These are phyloP conservation scores for Haliaeetus leucogaster DNA, from an alignment of 2,113 vertebrate genomes.

Conservation along the genomic window DNA sequence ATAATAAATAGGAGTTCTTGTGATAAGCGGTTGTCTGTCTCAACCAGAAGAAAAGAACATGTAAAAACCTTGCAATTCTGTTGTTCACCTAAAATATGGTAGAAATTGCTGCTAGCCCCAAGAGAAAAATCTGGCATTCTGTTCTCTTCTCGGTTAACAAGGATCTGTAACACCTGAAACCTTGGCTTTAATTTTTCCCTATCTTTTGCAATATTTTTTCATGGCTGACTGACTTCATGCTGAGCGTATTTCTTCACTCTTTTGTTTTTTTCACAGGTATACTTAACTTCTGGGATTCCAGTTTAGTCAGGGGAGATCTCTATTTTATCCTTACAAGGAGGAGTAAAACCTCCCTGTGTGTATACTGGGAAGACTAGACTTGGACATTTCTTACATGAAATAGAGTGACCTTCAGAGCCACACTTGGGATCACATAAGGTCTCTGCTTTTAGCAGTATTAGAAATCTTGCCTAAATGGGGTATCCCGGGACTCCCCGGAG, in stretches of 20 bases:
- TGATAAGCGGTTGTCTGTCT: background rate
- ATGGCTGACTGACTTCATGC: background rate
- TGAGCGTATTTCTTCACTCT: background rate
- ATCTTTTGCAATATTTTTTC: background rate
- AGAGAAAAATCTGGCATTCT: background rate
- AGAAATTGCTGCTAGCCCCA: background rate
- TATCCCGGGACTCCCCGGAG: background rate
- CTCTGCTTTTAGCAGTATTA: background rate
- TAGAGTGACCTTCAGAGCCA: background rate
- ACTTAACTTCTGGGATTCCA: background rate
- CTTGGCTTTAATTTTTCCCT: background rate
- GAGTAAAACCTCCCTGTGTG: background rate
- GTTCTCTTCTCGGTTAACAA: background rate
- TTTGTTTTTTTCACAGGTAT: background rate
- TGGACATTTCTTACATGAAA: background rate
- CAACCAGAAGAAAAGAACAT: background rate
- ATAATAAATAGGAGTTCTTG: background rate
- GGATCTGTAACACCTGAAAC: background rate
- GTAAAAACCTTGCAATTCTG: background rate
- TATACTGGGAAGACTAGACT: background rate
- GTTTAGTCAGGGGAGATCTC: background rate
- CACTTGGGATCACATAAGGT: background rate
- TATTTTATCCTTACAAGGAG: background rate
- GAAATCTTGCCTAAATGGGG: background rate
- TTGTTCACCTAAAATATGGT: background rate